A percentile compares a stretch with the other conserved stretches of the same genome.
These are phyloP conservation scores for Polia nebulosa DNA, from an alignment of 2,888 invertebrate genomes.

Conservation along the genomic window DNA sequence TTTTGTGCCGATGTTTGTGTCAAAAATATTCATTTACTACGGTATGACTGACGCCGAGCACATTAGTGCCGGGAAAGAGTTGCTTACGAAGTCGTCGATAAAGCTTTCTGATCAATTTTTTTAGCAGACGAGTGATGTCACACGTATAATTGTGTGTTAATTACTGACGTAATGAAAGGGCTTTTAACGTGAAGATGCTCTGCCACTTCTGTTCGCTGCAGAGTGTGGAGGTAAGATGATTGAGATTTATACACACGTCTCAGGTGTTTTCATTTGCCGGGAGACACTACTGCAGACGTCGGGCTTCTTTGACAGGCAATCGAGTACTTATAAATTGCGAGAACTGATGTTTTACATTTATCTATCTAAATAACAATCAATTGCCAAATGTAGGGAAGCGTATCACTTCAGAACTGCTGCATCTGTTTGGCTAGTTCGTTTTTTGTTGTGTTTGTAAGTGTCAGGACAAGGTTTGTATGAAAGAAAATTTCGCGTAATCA, in stretches of 20 bases:
- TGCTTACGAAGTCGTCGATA: not conserved
- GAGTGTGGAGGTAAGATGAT: slow-evolving; percentile 26
- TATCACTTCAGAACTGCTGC: too few species aligned
- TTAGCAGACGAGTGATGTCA: slow-evolving; percentile 14
- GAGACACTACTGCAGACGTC: not conserved
- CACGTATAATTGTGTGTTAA: slow-evolving; percentile 9
- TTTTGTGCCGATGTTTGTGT: not conserved
- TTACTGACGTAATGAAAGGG: slow-evolving; percentile 29
- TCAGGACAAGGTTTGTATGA: too few species aligned
- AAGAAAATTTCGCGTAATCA: too few species aligned
- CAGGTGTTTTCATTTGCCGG: not conserved
- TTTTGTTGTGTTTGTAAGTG: too few species aligned
- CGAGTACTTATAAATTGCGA: too few species aligned
- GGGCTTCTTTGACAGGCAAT: not conserved
- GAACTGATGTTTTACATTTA: too few species aligned
- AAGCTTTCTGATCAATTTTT: slow-evolving; percentile 3
- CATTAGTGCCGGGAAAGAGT: not conserved
- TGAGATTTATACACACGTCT: slow-evolving; percentile 12
- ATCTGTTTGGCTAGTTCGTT: too few species aligned
- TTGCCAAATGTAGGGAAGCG: too few species aligned
- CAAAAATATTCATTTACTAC: not conserved
- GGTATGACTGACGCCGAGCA: not conserved
- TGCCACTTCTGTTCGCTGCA: too few species aligned
- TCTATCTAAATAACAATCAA: too few species aligned
- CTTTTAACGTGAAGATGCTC: slow-evolving; percentile 12